Base-by-base conservation (phyloP, 2,113 vertebrate genomes). In the Mormoops blainvillei region DNA sequence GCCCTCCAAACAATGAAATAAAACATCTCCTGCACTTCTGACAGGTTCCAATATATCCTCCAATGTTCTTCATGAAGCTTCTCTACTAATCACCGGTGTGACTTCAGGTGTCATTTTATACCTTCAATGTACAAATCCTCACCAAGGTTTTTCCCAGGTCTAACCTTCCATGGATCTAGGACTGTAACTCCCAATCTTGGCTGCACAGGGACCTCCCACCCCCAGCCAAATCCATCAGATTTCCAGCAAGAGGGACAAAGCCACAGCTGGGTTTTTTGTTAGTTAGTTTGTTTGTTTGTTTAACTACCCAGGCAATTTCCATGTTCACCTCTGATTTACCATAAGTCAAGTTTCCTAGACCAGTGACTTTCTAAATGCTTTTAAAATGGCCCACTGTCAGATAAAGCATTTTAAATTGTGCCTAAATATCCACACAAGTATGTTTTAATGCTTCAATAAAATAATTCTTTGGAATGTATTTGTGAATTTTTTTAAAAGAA, bases 391-490 rank as follows among this genome's bases (percentile, higher is more conserved):
- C 26, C 50, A 3, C 9, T 76, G 24, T 85, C 65, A 28, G 45
- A 71, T 91, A 80, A 56, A 65, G 28, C 28, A 70, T 76, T 77
- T 71, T 56, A 81, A 43, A 41, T 10, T 70, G 50, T 77, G 7
- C 41, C 38, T 31, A 56, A 36, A 10, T 48, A 80, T 24, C 14
- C 3, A 80, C 5, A 26, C 0, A 0, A 12, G 9, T n/a, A 48
- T 31, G 45, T 67, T 61, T 73, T 86, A 67, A n/a, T 81, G 43
- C 68, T 89, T 90, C 38, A 89, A 45, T 54, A 73, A 92, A 41
- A 48, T 61, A 1, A 61, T 41, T 94, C 56, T 9, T 7, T 65
- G 78, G 43, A 63, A 52, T 28, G 6, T 52, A 80, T 41, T 14
- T 56, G 7, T 87, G 18, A 86, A 67, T 71, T 82, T 91, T 91